Percentiles rank a stretch among this genome's conserved stretches.
Conservation (phyloP, 2,113 vertebrate genomes). For the Chrysochloris asiatica region DNA sequence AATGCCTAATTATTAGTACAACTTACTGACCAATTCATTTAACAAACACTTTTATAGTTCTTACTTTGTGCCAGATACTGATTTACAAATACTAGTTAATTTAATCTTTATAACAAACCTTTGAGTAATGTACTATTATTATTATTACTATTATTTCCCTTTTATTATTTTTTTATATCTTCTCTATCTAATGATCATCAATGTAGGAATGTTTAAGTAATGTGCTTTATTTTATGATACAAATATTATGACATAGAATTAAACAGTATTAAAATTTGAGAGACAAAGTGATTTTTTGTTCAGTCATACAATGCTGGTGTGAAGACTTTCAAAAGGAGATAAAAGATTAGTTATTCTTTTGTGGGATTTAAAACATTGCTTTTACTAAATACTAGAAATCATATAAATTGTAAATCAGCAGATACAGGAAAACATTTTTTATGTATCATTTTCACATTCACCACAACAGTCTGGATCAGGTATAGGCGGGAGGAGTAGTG, state of each 20-base stretch:
- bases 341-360: not conserved
- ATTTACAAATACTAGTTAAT: too few species aligned
- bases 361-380: not conserved
- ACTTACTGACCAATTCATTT: conserved; percentile 11
- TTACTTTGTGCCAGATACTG: not conserved
- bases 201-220: too few species aligned
- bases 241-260: not conserved
- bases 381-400: not conserved
- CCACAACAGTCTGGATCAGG: not conserved
- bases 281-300: not conserved
- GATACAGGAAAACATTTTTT: not conserved
- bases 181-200: too few species aligned
- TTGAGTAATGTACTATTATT: too few species aligned
- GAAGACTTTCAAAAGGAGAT: not conserved
- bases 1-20: not conserved
- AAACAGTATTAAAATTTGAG: not conserved
- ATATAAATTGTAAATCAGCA: not conserved
- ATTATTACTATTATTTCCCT: not conserved
- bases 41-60: not conserved
- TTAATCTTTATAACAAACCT: too few species aligned
- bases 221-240: not conserved
- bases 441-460: not conserved
- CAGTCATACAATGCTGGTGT: not conserved
- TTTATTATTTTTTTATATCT: not conserved
- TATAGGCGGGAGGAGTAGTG: too few species aligned